Evolutionary conservation across 1,140 invertebrate genomes (phyloP).

Genomic region (Zaprionus gabonicus): DNA sequence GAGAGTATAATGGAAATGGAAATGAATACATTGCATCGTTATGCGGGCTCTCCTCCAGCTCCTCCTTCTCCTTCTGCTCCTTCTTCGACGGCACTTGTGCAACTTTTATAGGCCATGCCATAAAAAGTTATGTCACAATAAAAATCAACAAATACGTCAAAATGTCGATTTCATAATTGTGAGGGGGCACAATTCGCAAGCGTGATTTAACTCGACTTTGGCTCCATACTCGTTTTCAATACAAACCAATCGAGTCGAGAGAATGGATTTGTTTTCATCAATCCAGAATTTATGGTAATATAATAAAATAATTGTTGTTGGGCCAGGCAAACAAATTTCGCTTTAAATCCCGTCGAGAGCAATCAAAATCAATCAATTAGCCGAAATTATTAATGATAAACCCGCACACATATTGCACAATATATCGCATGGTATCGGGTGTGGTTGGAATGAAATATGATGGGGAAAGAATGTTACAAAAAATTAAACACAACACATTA

Average conservation of each 20-base stretch:
- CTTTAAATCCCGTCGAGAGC: constrained; percentile 14
- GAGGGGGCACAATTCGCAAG: neutral
- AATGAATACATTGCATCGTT: neutral
- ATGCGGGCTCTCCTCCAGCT: neutral
- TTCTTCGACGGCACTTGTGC: neutral
- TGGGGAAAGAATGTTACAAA: constrained; percentile 53
- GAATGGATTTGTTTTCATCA: neutral
- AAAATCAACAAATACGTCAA: constrained; percentile 12
- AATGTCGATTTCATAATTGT: constrained; percentile 2
- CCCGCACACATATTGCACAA: constrained; percentile 13
- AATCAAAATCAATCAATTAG: constrained; percentile 51
- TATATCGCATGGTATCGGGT: neutral
- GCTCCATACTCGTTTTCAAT: neutral
- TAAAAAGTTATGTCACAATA: constrained; percentile 3
- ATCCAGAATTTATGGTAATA: constrained; percentile 3
- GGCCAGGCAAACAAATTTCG: constrained; percentile 3
- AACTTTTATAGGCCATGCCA: constrained; percentile 7
- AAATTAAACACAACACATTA: constrained; percentile 77
- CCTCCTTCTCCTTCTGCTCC: neutral
- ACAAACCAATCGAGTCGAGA: neutral
- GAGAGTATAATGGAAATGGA: neutral
- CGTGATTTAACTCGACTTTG: constrained; percentile 3
- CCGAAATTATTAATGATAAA: constrained; percentile 47
- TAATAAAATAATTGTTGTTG: constrained; percentile 10
- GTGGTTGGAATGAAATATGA: constrained; percentile 25